A percentile compares a stretch with the other conserved stretches of the same genome.
Evolutionary conservation across 2,888 invertebrate species (phyloP).

Genomic region (Chironomus riparius): DNA sequence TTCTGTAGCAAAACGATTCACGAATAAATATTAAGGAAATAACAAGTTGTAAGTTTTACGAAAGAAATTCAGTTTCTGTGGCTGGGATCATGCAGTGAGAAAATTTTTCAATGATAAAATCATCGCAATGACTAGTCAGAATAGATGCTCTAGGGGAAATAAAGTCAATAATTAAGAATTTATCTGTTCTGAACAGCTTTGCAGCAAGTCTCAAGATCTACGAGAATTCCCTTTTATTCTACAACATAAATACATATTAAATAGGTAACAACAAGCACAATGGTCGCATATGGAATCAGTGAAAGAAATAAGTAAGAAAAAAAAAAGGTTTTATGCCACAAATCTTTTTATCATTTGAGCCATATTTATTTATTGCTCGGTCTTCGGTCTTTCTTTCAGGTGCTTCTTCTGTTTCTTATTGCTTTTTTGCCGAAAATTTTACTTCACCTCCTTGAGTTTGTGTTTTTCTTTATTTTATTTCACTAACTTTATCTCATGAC

Average conservation of each 20-base stretch:
- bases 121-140: too few relatives aligned
- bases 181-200: neutral
- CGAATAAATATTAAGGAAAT: too few relatives aligned
- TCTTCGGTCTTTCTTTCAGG: neutral
- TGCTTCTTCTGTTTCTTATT: too few relatives aligned
- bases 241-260: constrained; percentile 25
- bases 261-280: neutral
- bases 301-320: neutral
- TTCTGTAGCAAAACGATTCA: too few relatives aligned
- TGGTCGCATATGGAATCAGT: constrained; percentile 9
- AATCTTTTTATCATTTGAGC: constrained; percentile 26
- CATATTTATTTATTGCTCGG: constrained; percentile 22
- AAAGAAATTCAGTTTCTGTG: too few relatives aligned
- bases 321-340: constrained; percentile 14
- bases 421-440: too few relatives aligned
- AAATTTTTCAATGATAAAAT: too few relatives aligned
- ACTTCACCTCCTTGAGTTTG: too few relatives aligned
- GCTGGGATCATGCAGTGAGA: too few relatives aligned
- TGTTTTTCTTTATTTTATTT: too few relatives aligned
- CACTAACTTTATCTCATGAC: neutral
- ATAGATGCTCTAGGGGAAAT: neutral
- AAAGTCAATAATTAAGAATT: neutral
- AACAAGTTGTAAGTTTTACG: too few relatives aligned
- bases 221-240: neutral
- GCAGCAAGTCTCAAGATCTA: neutral